phyloP scores from a whole-genome alignment of 2,797 vertebrate genomes.

The Darevskia mixta region DNA sequence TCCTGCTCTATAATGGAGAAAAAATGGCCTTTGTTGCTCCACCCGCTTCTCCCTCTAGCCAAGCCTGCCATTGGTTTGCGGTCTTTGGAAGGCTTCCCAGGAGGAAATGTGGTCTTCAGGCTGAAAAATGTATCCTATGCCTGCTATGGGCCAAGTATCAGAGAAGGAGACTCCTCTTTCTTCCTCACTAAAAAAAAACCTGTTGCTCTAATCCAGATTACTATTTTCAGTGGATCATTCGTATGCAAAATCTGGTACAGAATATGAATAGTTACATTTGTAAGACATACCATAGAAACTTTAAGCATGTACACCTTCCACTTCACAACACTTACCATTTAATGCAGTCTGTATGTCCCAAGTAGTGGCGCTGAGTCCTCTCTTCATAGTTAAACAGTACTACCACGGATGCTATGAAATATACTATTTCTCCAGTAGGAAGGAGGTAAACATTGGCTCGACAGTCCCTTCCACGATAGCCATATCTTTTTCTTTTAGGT shows the following conservation, averaged over 20 bases:
- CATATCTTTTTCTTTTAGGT: slow-evolving; percentile 82
- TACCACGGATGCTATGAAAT: slow-evolving; percentile 96
- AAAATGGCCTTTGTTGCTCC: no score
- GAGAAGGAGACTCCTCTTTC: neutral
- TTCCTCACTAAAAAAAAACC: neutral
- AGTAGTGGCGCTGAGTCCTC: slow-evolving; percentile 93
- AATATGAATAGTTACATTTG: neutral
- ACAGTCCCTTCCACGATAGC: slow-evolving; percentile 96
- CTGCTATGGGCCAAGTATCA: neutral
- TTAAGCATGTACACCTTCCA: neutral
- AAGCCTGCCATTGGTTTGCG: no score
- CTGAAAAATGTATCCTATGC: no score
- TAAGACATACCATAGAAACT: neutral
- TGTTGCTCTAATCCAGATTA: neutral
- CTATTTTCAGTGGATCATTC: neutral
- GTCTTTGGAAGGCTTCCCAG: no score
- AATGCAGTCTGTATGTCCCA: slow-evolving; percentile 96
- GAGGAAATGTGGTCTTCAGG: no score
- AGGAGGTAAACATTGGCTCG: slow-evolving; percentile 95
- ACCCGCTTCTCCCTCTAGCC: no score
- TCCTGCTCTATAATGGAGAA: no score
- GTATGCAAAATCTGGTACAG: neutral
- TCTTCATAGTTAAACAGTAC: slow-evolving; percentile 97
- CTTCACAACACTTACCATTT: slow-evolving; percentile 88
- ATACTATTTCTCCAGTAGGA: slow-evolving; percentile 96